These are phyloP conservation scores for Parapristionchus giblindavisi DNA, from an alignment of 2,888 invertebrate species.

Conservation along the genomic window DNA sequence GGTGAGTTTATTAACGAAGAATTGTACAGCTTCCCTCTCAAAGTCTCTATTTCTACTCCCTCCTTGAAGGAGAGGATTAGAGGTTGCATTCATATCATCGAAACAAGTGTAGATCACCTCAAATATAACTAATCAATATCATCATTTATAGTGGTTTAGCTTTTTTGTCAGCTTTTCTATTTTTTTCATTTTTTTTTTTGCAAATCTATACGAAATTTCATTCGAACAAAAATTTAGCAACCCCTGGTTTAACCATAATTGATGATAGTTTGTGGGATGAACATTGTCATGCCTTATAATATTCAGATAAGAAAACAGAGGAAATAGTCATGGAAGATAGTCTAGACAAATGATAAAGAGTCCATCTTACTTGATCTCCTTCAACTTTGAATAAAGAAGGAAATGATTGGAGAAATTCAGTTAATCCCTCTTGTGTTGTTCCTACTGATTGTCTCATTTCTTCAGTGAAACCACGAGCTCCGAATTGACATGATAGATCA, in stretches of 20 bases:
- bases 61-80: slow-evolving; percentile 63
- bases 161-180: no score
- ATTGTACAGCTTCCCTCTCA: slow-evolving; percentile 94
- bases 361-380: slow-evolving; percentile 77
- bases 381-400: slow-evolving; percentile 94
- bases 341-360: not conserved
- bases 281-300: no score
- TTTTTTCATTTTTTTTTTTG: no score
- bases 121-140: not conserved
- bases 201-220: no score
- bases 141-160: not conserved
- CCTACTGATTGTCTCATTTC: slow-evolving; percentile 87
- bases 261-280: no score
- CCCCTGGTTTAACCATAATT: no score
- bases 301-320: not conserved
- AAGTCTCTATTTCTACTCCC: slow-evolving; percentile 76
- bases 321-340: not conserved
- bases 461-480: slow-evolving; percentile 97
- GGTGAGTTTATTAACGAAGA: slow-evolving; percentile 91
- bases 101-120: slow-evolving; percentile 67
- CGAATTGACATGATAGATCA: slow-evolving; percentile 97
- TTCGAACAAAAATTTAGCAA: no score
- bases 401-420: slow-evolving; percentile 94
- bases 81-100: slow-evolving; percentile 70
- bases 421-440: slow-evolving; percentile 76